Percentiles rank a stretch among this genome's conserved stretches.
These are phyloP conservation scores for Ganaspis brasiliensis DNA, from an alignment of 2,888 invertebrate genomes.

Conservation along the genomic window DNA sequence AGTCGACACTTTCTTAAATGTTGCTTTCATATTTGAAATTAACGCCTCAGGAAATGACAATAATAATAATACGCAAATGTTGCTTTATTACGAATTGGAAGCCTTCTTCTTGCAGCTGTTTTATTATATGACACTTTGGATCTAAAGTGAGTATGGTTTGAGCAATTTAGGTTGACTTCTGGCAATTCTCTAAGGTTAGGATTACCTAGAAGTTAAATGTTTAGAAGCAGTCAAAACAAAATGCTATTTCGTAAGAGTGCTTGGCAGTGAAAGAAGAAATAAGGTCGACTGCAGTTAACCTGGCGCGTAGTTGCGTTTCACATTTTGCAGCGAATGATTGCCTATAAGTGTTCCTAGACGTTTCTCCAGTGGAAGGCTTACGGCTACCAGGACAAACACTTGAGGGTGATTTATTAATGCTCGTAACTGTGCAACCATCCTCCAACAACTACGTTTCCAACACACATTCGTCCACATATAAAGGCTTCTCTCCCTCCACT, in stretches of 20 bases:
- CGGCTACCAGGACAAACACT: slow-evolving; percentile 64
- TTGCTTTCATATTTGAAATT: no score
- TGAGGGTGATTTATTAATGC: slow-evolving; percentile 74
- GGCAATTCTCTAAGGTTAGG: not conserved
- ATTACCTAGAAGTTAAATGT: not conserved
- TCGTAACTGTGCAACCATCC: slow-evolving; percentile 60
- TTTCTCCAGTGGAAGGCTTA: slow-evolving; percentile 34
- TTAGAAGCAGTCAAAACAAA: not conserved
- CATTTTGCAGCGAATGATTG: slow-evolving; percentile 25
- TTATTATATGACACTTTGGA: no score
- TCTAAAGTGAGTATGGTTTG: no score
- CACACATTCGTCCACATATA: slow-evolving; percentile 9
- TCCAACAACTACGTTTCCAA: not conserved
- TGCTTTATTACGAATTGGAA: no score
- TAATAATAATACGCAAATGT: no score
- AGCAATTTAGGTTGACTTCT: no score
- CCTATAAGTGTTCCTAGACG: slow-evolving; percentile 31
- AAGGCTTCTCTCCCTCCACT: not conserved
- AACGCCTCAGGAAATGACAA: no score
- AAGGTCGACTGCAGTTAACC: not conserved
- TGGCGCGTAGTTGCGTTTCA: not conserved
- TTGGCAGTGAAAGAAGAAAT: not conserved
- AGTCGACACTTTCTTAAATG: no score
- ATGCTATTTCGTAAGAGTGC: not conserved
- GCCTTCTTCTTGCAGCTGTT: no score